Conservation (phyloP, 2,888 invertebrate species). For the Campoplex capitator region DNA sequence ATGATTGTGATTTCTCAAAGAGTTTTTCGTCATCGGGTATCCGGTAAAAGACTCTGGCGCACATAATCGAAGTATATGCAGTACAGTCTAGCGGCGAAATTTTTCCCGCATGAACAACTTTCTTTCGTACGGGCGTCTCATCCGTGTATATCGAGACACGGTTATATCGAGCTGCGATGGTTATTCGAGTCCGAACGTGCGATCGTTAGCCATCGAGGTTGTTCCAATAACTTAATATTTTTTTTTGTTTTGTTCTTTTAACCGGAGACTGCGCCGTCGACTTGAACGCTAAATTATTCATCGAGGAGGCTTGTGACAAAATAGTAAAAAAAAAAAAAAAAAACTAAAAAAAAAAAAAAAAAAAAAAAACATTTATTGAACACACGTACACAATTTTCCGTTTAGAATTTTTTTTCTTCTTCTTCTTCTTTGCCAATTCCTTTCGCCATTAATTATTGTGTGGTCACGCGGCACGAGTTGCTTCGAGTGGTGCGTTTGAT, state of each 20-base stretch:
- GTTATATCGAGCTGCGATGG: slow-evolving; percentile 14
- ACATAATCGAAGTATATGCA: not conserved
- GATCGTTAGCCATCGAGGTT: slow-evolving; percentile 44
- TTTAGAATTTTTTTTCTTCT: not conserved
- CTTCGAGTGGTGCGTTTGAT: slow-evolving; percentile 3
- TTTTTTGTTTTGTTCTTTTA: not conserved
- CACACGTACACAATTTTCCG: not conserved
- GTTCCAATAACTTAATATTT: slow-evolving; percentile 3
- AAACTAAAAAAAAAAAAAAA: not conserved
- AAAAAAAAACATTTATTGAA: not conserved
- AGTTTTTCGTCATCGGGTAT: not conserved
- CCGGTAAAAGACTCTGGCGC: not conserved
- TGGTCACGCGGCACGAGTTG: slow-evolving; percentile 14
- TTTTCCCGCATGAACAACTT: slow-evolving; percentile 62
- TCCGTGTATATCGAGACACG: slow-evolving; percentile 41
- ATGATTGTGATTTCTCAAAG: not conserved
- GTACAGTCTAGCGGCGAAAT: slow-evolving; percentile 49
- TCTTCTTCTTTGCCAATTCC: slow-evolving; percentile 6
- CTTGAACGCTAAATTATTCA: not conserved
- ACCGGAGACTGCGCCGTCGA: not conserved
- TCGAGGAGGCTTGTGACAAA: not conserved
- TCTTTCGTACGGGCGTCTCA: slow-evolving; percentile 62
- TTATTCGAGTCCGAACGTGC: slow-evolving; percentile 42
- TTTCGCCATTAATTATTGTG: slow-evolving; percentile 21
- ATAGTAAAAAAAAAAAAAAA: not conserved